Evolutionary conservation across 53 echinoderm and acorn worm genomes (phyloP).

Genomic region (Henricia sp.): DNA sequence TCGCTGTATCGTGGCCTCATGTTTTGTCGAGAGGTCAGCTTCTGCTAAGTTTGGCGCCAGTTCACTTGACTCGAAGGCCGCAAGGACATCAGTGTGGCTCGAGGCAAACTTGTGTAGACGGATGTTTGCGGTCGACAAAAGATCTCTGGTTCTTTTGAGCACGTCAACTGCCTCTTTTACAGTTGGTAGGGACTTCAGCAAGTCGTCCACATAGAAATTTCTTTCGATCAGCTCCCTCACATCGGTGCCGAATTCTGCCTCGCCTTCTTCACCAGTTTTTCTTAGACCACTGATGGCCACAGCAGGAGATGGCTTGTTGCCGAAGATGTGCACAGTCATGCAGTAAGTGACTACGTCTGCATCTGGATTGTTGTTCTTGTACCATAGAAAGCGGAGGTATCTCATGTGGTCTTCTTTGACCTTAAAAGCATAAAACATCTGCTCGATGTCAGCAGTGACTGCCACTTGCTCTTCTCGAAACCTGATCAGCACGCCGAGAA

Average conservation of each 20-base stretch:
- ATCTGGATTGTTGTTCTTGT: slow-evolving; percentile 17
- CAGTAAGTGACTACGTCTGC: slow-evolving; percentile 37
- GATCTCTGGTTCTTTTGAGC: slow-evolving; percentile 41
- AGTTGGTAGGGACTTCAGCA: slow-evolving; percentile 27
- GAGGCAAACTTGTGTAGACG: slow-evolving; percentile 42
- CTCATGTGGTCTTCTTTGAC: slow-evolving; percentile 35
- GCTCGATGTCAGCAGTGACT: slow-evolving; percentile 34
- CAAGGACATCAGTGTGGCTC: slow-evolving; percentile 21
- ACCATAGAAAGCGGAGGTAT: slow-evolving; percentile 43
- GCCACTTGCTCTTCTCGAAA: slow-evolving; percentile 36
- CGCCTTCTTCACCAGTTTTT: slow-evolving; percentile 27
- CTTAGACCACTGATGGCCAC: slow-evolving; percentile 43
- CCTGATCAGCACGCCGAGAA: slow-evolving; percentile 45
- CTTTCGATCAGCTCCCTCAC: slow-evolving; percentile 13
- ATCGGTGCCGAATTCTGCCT: slow-evolving; percentile 38
- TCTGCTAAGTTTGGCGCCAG: slow-evolving; percentile 49
- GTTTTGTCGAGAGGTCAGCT: slow-evolving; percentile 59
- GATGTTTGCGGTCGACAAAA: slow-evolving; percentile 41
- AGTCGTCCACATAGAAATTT: too few relatives aligned
- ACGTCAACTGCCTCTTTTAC: slow-evolving; percentile 20
- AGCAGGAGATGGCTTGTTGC: slow-evolving; percentile 43
- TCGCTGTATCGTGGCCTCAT: slow-evolving; percentile 43
- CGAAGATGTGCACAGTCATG: slow-evolving; percentile 42
- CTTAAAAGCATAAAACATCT: slow-evolving; percentile 32
- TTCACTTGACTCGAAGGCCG: slow-evolving; percentile 22